Conservation (phyloP, 2,113 vertebrate species). For the Apodemus sylvaticus region DNA sequence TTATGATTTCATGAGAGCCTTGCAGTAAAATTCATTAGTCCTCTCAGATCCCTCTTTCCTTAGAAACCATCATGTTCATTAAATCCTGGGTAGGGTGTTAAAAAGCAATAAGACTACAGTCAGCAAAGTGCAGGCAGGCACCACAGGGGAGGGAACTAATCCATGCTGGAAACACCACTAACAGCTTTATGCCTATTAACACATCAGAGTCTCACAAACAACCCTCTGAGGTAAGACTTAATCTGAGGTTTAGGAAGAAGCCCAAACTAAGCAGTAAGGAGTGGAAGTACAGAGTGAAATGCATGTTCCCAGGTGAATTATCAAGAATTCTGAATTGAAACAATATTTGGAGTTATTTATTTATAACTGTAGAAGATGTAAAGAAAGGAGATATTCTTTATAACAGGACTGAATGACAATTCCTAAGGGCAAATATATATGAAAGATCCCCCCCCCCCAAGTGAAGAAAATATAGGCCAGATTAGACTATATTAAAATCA, state of each 20-base stretch:
- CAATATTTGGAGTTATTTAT: not conserved
- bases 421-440: not conserved
- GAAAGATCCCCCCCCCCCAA: no score
- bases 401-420: not conserved
- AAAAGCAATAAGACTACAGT: not conserved
- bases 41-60: not conserved
- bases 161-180: not conserved
- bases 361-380: not conserved
- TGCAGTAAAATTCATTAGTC: not conserved
- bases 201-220: not conserved
- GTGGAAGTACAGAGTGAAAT: not conserved
- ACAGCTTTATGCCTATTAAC: not conserved
- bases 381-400: not conserved
- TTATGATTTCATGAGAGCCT: not conserved
- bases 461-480: no score
- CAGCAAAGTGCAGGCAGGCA: not conserved
- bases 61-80: not conserved
- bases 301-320: not conserved
- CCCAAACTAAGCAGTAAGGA: not conserved
- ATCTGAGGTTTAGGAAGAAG: not conserved
- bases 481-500: no score
- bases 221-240: not conserved
- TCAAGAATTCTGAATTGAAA: not conserved
- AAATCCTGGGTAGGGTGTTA: not conserved
- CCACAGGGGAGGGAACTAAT: not conserved